Evolutionary conservation across 2,113 vertebrate genomes (phyloP).

Genomic region (Mesembrinibis cayennensis): DNA sequence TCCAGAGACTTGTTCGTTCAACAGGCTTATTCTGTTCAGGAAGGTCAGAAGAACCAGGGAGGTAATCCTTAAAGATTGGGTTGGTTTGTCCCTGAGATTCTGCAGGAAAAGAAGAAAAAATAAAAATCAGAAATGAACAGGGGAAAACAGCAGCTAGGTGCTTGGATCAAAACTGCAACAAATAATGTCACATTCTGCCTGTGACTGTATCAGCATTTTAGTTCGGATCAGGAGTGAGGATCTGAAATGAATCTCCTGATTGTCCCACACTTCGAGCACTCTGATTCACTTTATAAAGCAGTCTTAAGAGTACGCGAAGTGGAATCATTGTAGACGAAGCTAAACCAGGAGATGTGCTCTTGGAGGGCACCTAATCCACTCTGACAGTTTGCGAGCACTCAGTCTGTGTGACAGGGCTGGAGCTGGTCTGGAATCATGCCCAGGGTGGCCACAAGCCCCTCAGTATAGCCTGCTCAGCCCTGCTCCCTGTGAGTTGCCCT

Average conservation of each 20-base stretch:
- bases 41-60: slow-evolving; percentile 63
- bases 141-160: not conserved
- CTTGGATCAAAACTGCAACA: not conserved
- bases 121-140: not conserved
- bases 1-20: slow-evolving; percentile 19
- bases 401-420: not conserved
- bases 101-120: not conserved
- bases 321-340: not conserved
- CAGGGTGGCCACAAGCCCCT: not conserved
- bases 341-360: not conserved
- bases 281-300: not conserved
- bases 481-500: not conserved
- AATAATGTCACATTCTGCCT: not conserved
- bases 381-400: not conserved
- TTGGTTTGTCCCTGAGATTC: slow-evolving; percentile 35
- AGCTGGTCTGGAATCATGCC: not conserved
- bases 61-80: slow-evolving; percentile 27
- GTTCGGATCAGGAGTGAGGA: not conserved
- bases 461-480: not conserved
- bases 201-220: not conserved
- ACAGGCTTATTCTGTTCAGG: not conserved
- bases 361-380: not conserved
- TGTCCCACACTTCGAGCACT: rapidly evolving
- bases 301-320: not conserved
- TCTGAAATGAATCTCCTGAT: not conserved